These are phyloP conservation scores for Endotricha flammealis DNA, from an alignment of 2,888 invertebrate species.

Conservation along the genomic window DNA sequence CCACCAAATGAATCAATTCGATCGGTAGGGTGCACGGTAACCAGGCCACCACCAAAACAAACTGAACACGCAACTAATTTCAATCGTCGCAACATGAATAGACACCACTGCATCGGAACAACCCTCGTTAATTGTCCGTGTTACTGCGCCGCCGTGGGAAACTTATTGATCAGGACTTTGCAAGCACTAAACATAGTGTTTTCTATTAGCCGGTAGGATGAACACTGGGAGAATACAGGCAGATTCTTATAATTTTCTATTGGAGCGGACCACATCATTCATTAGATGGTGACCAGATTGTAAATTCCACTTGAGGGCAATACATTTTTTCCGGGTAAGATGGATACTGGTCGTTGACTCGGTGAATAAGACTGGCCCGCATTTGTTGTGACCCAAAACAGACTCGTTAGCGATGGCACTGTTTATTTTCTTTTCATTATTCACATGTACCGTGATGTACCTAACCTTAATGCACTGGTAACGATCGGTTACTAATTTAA, in stretches of 20 bases:
- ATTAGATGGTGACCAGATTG: conserved; percentile 9
- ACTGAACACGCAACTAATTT: conserved; percentile 41
- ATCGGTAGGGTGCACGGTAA: conserved; percentile 43
- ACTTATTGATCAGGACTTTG: conserved; percentile 60
- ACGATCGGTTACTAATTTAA: background rate
- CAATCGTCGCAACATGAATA: conserved; percentile 30
- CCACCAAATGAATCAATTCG: conserved; percentile 41
- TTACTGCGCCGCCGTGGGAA: conserved; percentile 64
- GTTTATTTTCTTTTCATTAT: conserved; percentile 4
- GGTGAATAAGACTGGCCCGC: background rate
- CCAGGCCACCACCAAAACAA: conserved; percentile 49
- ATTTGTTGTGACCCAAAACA: background rate
- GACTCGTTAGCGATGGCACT: background rate
- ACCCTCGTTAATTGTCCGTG: conserved; percentile 41
- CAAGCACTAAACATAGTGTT: too few species aligned
- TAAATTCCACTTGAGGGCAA: background rate
- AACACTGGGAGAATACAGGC: conserved; percentile 18
- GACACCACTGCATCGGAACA: conserved; percentile 20
- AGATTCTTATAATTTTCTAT: conserved; percentile 3
- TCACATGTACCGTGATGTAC: background rate
- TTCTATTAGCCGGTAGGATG: conserved; percentile 42
- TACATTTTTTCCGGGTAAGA: background rate
- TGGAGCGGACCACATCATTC: background rate
- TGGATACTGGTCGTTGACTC: background rate
- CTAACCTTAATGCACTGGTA: conserved; percentile 2